Percentiles rank a stretch among this genome's conserved stretches.
These are phyloP conservation scores for Alca torda DNA, from an alignment of 2,797 vertebrate genomes.

Conservation along the genomic window DNA sequence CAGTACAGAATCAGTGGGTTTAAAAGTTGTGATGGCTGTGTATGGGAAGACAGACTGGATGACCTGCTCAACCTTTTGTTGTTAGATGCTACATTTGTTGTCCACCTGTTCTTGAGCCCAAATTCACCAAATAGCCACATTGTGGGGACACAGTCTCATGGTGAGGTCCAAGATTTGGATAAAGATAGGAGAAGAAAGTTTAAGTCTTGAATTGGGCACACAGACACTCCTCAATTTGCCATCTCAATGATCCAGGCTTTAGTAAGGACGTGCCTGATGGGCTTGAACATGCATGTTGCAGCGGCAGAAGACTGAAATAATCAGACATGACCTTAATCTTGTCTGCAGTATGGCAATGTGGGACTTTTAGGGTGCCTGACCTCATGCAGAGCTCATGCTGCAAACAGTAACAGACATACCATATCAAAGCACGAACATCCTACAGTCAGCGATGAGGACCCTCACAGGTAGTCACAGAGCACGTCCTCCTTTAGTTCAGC, in stretches of 20 bases:
- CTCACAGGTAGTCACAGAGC: background rate
- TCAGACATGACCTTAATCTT: background rate
- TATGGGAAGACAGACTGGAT: background rate
- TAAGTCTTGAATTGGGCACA: background rate
- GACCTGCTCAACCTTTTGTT: background rate
- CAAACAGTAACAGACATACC: background rate
- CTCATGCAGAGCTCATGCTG: background rate
- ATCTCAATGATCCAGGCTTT: background rate
- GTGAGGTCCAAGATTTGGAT: background rate
- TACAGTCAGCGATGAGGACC: background rate
- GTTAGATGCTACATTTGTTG: background rate
- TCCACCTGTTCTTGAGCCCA: background rate
- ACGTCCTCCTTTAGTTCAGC: background rate
- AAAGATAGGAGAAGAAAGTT: background rate
- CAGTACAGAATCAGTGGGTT: background rate
- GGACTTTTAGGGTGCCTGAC: background rate
- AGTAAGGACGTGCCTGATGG: background rate
- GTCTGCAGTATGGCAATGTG: background rate
- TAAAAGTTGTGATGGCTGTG: background rate
- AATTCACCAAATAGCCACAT: background rate
- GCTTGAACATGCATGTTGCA: background rate
- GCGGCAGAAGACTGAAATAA: background rate
- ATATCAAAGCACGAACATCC: rapidly evolving
- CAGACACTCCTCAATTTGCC: background rate
- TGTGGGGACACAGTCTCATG: background rate